These are phyloP conservation scores for Boleophthalmus pectinirostris DNA, from an alignment of 2,113 vertebrate genomes.

Conservation along the genomic window DNA sequence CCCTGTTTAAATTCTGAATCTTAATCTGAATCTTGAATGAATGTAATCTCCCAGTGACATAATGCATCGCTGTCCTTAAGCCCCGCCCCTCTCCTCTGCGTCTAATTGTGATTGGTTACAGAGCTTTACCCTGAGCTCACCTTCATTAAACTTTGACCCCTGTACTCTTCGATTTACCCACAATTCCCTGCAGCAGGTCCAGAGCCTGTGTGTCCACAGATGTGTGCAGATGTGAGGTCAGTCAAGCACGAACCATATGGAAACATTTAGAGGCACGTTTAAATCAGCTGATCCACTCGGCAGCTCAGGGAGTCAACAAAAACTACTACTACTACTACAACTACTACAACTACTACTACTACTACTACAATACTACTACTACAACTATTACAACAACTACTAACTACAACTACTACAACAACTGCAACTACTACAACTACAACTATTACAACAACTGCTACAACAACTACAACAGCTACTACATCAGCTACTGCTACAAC, in stretches of 20 bases:
- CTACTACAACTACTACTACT: too few species aligned
- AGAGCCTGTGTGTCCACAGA: not conserved
- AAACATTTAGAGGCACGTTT: not conserved
- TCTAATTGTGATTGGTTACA: conserved; percentile 3
- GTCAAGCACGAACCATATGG: conserved; percentile 2
- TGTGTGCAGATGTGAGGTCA: conserved; percentile 5
- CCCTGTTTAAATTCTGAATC: too few species aligned
- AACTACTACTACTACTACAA: not conserved
- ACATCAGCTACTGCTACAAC: too few species aligned
- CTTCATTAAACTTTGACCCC: conserved; percentile 2
- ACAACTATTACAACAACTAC: too few species aligned
- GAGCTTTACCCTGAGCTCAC: not conserved
- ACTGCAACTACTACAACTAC: too few species aligned
- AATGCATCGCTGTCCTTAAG: not conserved
- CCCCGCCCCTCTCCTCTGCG: not conserved
- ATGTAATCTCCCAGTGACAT: not conserved
- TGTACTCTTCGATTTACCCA: not conserved
- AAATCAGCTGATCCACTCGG: not conserved
- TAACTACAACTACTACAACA: too few species aligned
- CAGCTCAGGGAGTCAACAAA: not conserved
- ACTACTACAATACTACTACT: too few species aligned
- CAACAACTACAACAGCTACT: too few species aligned
- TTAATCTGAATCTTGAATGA: too few species aligned
- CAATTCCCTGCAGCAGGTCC: not conserved
- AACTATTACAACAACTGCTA: too few species aligned